These are phyloP conservation scores for Vidua macroura DNA, from an alignment of 2,113 vertebrate species.

Conservation along the genomic window DNA sequence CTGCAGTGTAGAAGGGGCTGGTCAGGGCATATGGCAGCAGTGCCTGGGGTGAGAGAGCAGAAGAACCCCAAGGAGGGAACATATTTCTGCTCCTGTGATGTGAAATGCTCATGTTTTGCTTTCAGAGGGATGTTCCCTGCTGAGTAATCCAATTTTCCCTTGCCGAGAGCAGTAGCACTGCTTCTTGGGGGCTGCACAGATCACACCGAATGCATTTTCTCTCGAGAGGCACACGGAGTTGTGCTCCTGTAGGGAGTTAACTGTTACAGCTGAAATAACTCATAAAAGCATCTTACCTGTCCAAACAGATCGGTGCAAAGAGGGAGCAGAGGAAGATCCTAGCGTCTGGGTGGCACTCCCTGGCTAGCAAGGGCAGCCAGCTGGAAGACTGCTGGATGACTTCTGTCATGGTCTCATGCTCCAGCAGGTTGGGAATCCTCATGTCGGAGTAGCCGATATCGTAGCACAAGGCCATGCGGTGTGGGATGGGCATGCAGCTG, in stretches of 20 bases:
- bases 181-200: background rate
- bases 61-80: background rate
- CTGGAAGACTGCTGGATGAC: constrained; percentile 82
- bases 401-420: constrained; percentile 79
- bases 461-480: constrained; percentile 80
- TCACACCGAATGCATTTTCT: accelerated
- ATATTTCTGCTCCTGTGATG: background rate
- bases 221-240: background rate
- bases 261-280: background rate
- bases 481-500: constrained; percentile 74
- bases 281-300: constrained; percentile 73
- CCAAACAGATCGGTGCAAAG: constrained; percentile 83
- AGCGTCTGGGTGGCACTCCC: constrained; percentile 82
- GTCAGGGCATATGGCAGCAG: background rate
- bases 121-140: background rate
- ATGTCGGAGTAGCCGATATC: constrained; percentile 82
- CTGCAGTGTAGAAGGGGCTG: accelerated
- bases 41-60: background rate
- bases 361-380: constrained; percentile 82
- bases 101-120: background rate
- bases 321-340: constrained; percentile 86
- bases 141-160: background rate
- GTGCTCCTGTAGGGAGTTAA: background rate
- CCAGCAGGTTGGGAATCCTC: constrained; percentile 84
- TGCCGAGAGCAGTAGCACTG: background rate